Evolutionary conservation across 2,888 invertebrate genomes (phyloP).

Genomic region (Hemistola chrysoprasaria): DNA sequence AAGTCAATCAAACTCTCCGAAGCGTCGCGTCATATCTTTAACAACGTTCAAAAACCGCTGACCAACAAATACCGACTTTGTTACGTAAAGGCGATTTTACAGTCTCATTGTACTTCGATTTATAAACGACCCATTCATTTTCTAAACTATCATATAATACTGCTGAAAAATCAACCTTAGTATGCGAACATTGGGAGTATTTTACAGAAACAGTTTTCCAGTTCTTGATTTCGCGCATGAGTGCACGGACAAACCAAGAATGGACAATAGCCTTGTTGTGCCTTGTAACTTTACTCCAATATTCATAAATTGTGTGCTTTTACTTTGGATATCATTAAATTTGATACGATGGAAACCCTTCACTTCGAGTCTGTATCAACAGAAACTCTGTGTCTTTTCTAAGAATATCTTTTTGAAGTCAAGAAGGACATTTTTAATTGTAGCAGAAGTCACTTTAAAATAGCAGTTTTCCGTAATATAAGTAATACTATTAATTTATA

Average conservation of each 20-base stretch:
- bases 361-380: conserved; percentile 10
- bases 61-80: conserved; percentile 14
- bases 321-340: conserved; percentile 31
- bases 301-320: conserved; percentile 43
- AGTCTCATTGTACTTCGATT: conserved; percentile 37
- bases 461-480: no score
- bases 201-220: conserved; percentile 16
- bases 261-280: conserved; percentile 36
- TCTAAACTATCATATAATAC: conserved; percentile 8
- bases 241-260: conserved; percentile 39
- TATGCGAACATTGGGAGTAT: neutral
- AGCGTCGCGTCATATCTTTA: conserved; percentile 4
- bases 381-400: conserved; percentile 9
- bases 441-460: no score
- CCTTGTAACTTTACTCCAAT: conserved; percentile 32
- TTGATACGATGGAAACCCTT: conserved; percentile 18
- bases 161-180: conserved; percentile 13
- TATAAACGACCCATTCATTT: conserved; percentile 33
- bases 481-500: no score
- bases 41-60: conserved; percentile 10
- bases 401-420: no score
- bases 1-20: conserved; percentile 4
- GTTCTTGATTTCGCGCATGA: conserved; percentile 47
- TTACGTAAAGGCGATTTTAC: conserved; percentile 30
- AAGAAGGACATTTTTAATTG: no score